Percentiles rank a stretch among this genome's conserved stretches.
phyloP scores from a whole-genome alignment of 2,113 vertebrate species.

The Tinamus guttatus region DNA sequence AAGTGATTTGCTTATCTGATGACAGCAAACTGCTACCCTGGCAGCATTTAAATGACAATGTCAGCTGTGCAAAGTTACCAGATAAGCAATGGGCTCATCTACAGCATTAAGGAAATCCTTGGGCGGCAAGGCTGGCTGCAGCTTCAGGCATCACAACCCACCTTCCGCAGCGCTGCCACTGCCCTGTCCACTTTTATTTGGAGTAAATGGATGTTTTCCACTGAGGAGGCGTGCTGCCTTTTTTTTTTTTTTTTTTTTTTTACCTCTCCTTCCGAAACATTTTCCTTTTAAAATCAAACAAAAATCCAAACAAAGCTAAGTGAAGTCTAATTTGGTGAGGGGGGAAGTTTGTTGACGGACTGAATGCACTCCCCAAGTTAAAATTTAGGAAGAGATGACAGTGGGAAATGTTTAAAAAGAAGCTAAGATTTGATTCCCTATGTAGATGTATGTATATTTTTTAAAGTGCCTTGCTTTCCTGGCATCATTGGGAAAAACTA shows the following conservation, averaged over 20 bases:
- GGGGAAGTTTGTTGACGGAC: background rate
- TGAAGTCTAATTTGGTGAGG: conserved; percentile 19
- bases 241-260: no score
- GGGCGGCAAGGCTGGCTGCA: background rate
- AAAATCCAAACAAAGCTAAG: background rate
- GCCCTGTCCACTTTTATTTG: accelerated
- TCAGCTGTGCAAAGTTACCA: background rate
- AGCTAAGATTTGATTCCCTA: background rate
- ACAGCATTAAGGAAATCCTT: background rate
- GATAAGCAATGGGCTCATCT: background rate
- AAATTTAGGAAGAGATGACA: background rate
- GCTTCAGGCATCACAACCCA: background rate
- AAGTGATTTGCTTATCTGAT: background rate
- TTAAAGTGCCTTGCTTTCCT: background rate
- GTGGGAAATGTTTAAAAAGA: background rate
- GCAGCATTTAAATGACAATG: background rate
- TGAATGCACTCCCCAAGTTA: background rate
- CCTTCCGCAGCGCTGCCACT: accelerated
- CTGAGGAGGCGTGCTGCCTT: background rate
- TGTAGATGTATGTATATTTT: no score
- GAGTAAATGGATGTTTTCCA: background rate
- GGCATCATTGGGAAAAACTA: accelerated
- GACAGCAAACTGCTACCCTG: background rate
- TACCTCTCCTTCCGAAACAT: background rate
- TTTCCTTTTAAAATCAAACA: conserved; percentile 1